Evolutionary conservation across 2,797 vertebrate genomes (phyloP), one percentile per base, ranked within the genome.

Genomic region (Peromyscus eremicus): DNA sequence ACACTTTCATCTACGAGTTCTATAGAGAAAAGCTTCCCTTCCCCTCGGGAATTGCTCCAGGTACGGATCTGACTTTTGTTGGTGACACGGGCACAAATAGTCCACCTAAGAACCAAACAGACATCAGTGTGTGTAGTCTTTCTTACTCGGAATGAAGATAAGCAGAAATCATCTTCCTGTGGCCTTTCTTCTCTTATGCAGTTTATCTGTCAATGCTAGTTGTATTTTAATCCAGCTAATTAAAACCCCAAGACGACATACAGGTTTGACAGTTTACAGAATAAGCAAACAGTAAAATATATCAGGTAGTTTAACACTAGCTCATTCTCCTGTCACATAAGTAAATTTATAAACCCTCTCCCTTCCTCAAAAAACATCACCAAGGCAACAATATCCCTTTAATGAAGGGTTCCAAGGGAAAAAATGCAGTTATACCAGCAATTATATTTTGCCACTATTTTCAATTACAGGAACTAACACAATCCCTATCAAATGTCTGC

Each of bases 1-100:
- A 99, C 99, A 2, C 99, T 99, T 98, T 99, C 99, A 97, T 99
- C 99, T 91, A 99, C 99, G 3, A 99, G 97, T 98, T 99, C 99
- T 97, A 99, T 98, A 71, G 99, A 99, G 97, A 99, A 99, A 60
- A 99, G 99, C 97, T 99, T 99, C 80, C 99, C 99, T 57, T 99
- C 99, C 0, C 99, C 99, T 16, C 99, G 99, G 29, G 99, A 99
- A 98, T 99, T 99, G 99, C 99, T 99, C 99, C 99, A 99, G 0
- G 99, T 99, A 11, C 99, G 99, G 97, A 99, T 99, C 97, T 98
- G 97, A 95, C 99, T 99, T 98, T 99, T 99, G 97, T 99, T 99
- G 98, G 99, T 99, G 46, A 99, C 99, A 32, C 99, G 99, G 62
- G 99, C 99, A 17, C 99, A 99, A 96, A 99, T 98, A 21, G 99